Conservation (phyloP, 2,113 vertebrate genomes). For the Acrocephalus kingi region DNA sequence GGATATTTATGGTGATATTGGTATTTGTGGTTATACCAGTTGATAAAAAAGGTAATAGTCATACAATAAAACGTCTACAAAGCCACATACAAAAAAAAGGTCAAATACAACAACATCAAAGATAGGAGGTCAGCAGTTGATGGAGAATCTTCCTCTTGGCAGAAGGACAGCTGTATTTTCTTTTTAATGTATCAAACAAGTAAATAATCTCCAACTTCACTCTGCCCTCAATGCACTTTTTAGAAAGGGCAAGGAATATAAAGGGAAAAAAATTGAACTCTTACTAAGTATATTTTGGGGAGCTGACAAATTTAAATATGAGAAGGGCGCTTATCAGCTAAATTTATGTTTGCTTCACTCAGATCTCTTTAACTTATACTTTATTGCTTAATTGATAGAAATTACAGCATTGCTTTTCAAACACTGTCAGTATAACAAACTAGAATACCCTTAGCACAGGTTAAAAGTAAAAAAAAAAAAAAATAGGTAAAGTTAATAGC, state of each 20-base stretch:
- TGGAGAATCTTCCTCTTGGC: background rate
- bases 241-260: background rate
- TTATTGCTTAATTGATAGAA: background rate
- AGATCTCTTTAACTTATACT: background rate
- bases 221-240: background rate
- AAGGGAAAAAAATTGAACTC: background rate
- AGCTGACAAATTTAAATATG: background rate
- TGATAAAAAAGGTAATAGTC: background rate
- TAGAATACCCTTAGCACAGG: background rate
- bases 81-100: background rate
- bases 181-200: background rate
- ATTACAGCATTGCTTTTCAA: background rate
- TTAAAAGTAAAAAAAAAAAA: background rate
- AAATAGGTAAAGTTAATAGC: background rate
- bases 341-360: background rate
- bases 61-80: background rate
- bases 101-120: background rate
- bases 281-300: background rate
- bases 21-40: background rate
- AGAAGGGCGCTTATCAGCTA: background rate
- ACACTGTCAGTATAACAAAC: background rate
- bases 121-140: background rate
- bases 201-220: background rate
- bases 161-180: background rate
- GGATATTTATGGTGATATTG: background rate